A percentile compares a stretch with the other conserved stretches of the same genome.
These are phyloP conservation scores for Campopleginae sp. DNA, from an alignment of 2,888 invertebrate species.

Conservation along the genomic window DNA sequence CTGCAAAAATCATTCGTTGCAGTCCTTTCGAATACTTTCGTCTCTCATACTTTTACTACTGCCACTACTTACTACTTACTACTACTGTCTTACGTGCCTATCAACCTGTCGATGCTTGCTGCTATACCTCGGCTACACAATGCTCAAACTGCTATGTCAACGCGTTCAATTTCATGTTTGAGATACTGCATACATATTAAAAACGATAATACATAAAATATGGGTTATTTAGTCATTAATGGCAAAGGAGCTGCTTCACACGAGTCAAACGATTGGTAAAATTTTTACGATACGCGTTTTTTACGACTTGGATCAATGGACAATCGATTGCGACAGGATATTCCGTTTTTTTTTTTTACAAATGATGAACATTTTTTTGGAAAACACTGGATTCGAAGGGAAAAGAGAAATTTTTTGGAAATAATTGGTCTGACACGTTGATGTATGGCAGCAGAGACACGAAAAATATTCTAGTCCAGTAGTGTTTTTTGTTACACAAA, in stretches of 20 bases:
- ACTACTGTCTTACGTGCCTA: constrained; percentile 75
- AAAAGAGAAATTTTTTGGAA: constrained; percentile 63
- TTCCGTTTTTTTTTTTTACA: no score
- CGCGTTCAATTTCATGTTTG: constrained; percentile 78
- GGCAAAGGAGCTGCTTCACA: no score
- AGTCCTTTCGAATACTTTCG: constrained; percentile 31
- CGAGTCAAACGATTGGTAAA: no score
- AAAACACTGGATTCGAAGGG: constrained; percentile 7
- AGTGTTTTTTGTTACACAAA: constrained; percentile 52
- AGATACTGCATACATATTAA: constrained; percentile 76
- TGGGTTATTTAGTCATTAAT: background rate
- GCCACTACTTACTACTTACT: constrained; percentile 40
- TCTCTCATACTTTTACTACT: constrained; percentile 32
- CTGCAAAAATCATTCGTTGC: constrained; percentile 17
- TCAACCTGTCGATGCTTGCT: constrained; percentile 83
- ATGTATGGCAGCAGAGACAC: constrained; percentile 78
- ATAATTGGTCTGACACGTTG: constrained; percentile 66
- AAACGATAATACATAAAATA: background rate
- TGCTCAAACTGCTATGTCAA: constrained; percentile 82
- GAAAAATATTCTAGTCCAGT: constrained; percentile 55
- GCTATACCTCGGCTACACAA: constrained; percentile 82
- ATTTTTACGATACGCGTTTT: no score
- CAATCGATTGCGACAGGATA: no score
- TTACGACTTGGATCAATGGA: no score
- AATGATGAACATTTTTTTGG: background rate